Evolutionary conservation across 2,888 invertebrate genomes (phyloP).

Genomic region (Sminthurinus aureus): DNA sequence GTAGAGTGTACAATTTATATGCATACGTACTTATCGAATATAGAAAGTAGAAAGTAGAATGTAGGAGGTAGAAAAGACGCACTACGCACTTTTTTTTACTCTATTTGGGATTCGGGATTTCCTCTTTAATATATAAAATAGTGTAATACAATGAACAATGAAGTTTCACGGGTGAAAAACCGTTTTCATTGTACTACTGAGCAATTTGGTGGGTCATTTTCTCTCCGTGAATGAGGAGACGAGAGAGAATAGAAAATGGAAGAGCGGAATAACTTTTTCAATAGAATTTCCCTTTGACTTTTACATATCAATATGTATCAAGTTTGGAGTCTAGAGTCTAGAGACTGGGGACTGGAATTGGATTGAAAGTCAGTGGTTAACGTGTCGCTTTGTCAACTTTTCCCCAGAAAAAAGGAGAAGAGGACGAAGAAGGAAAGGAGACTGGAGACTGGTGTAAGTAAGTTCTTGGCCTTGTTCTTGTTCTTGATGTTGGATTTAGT

Average conservation of each 20-base stretch:
- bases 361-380: not conserved
- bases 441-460: too few relatives aligned
- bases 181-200: not conserved
- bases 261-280: conserved; percentile 8
- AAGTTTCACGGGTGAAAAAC: not conserved
- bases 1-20: not conserved
- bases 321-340: too few relatives aligned
- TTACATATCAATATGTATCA: too few relatives aligned
- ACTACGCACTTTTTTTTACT: too few relatives aligned
- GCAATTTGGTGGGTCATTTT: conserved; percentile 24
- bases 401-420: not conserved
- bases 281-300: not conserved
- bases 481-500: not conserved
- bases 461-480: too few relatives aligned
- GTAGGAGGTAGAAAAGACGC: not conserved
- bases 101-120: too few relatives aligned
- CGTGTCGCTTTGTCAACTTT: conserved; percentile 31
- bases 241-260: too few relatives aligned
- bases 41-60: not conserved
- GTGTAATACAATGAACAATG: too few relatives aligned
- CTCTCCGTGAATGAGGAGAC: not conserved
- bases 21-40: not conserved
- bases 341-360: too few relatives aligned
- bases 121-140: too few relatives aligned
- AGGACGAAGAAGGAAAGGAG: not conserved